Base-by-base conservation (phyloP, 2,113 vertebrate genomes). In the Crocuta crocuta region DNA sequence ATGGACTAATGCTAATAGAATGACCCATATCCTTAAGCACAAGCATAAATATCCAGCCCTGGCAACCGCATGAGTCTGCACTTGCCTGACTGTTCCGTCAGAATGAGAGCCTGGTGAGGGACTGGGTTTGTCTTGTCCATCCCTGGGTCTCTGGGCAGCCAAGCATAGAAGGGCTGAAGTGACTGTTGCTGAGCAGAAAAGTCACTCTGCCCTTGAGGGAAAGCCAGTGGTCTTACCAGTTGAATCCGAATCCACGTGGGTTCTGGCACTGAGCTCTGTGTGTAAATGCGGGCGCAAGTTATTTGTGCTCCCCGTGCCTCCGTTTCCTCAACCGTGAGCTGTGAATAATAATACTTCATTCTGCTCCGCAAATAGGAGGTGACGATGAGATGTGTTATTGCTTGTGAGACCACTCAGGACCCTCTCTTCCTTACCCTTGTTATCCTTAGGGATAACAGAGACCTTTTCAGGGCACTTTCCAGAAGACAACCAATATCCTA, bases 161-260 rank as follows among this genome's bases (percentile, higher is more conserved):
- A 26, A 61, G 33, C 5, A 21, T 23, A 24, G 35, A 6, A 76
- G 39, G 23, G 12, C 0, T 26, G 43, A 50, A 84, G 71, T 28
- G 4, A 76, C 28, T 45, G 16, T 12, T 17, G 35, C 43, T 68
- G 35, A 43, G 48, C 16, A 1, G 31, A 4, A 33, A 9, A 58
- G 19, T 5, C 3, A 4, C 0, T 1, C n/a, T 17, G 63, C 35
- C 1, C 10, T 3, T 0, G 31, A 23, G 24, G 33, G 17, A 83
- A 85, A 23, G 13, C 10, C 63, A 5, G 16, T 10, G 35, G 21
- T 31, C 16, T 39, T 68, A 3, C n/a, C 26, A 23, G 21, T 21
- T 48, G 63, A 4, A 10, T 71, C 81, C 39, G 21, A 84, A 53
- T 7, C 12, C 24, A n/a, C 7, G 0, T 1, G 4, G 3, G 7